Percentiles rank a stretch among this genome's conserved stretches.
Evolutionary conservation across 1,140 invertebrate species (phyloP).

Genomic region (Papilio xuthus): DNA sequence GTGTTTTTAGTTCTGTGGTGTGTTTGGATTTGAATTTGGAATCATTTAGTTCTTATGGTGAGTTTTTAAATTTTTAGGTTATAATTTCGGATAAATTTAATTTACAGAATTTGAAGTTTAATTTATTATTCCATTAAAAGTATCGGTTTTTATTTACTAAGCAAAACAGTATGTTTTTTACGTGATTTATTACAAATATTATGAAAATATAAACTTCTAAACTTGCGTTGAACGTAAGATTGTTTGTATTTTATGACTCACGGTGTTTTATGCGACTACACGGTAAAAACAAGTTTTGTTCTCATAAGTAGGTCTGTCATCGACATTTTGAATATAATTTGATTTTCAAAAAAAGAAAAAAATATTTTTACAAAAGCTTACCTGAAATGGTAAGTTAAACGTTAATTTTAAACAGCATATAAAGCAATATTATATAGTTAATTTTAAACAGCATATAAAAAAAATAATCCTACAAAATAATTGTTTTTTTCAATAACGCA

Average conservation of each 20-base stretch:
- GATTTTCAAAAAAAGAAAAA: too few relatives aligned
- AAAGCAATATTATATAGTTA: too few relatives aligned
- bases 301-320: not conserved
- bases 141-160: not conserved
- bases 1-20: conserved; percentile 45
- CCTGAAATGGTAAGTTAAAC: not conserved
- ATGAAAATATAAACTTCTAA: not conserved
- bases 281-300: conserved; percentile 9
- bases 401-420: too few relatives aligned
- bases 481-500: not conserved
- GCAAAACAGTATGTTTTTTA: not conserved
- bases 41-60: not conserved
- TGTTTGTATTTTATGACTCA: conserved; percentile 15
- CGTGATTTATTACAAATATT: not conserved
- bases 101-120: not conserved
- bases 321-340: not conserved
- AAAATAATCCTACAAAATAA: not conserved
- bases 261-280: conserved; percentile 1
- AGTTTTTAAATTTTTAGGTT: conserved; percentile 8
- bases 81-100: not conserved
- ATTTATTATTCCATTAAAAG: not conserved
- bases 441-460: too few relatives aligned
- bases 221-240: not conserved
- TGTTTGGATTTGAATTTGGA: conserved; percentile 36
- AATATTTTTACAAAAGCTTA: not conserved